phyloP scores from a whole-genome alignment of 2,113 vertebrate species.

The Thryonomys swinderianus region DNA sequence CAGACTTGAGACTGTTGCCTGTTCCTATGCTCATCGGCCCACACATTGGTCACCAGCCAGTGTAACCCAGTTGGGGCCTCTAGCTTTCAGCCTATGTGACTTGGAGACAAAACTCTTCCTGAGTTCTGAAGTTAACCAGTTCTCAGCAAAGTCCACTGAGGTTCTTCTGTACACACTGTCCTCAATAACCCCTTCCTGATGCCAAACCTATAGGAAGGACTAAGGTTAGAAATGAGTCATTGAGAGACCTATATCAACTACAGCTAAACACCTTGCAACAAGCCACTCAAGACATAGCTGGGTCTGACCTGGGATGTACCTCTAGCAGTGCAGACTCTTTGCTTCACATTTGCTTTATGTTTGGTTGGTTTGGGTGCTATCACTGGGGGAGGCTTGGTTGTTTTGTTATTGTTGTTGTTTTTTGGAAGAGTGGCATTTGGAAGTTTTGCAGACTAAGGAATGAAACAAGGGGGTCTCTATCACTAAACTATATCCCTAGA shows the following conservation, averaged over 20 bases:
- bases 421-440: not conserved
- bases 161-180: not conserved
- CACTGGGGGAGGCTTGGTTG: not conserved
- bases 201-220: not conserved
- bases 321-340: not conserved
- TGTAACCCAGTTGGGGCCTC: not conserved
- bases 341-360: not conserved
- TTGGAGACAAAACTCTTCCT: not conserved
- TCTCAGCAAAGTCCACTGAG: not conserved
- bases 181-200: not conserved
- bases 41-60: accelerated
- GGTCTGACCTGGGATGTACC: not conserved
- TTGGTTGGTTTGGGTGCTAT: not conserved
- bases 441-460: not conserved
- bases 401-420: too few species aligned
- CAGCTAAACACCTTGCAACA: not conserved
- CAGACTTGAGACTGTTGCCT: not conserved
- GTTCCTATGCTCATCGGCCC: not conserved
- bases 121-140: not conserved
- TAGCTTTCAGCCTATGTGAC: not conserved
- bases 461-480: not conserved
- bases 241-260: not conserved
- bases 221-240: not conserved
- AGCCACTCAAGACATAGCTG: not conserved
- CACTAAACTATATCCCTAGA: not conserved